Conservation (phyloP, 2,113 vertebrate species). For the Oreotrochilus melanogaster region DNA sequence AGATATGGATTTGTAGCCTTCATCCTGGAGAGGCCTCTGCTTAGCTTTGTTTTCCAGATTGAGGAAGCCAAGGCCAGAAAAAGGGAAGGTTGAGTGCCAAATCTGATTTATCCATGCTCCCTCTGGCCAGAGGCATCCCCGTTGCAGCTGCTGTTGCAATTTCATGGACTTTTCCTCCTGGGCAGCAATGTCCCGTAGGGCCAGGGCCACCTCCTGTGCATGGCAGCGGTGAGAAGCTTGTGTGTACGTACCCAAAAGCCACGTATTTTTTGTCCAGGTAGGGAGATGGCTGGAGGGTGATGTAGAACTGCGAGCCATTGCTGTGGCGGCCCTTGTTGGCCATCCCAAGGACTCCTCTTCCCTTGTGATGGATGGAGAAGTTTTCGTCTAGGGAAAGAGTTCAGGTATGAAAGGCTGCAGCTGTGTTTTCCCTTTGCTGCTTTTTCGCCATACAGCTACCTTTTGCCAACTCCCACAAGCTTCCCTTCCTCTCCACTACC, state of each 20-base stretch:
- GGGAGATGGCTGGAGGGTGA: slow-evolving; percentile 85
- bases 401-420: neutral
- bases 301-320: slow-evolving; percentile 90
- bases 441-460: neutral
- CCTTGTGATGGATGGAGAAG: slow-evolving; percentile 84
- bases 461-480: neutral
- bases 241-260: slow-evolving; percentile 88
- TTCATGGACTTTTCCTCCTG: accelerated
- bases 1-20: neutral
- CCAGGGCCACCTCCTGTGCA: accelerated
- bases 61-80: neutral
- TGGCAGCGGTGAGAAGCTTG: no score
- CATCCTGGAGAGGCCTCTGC: neutral
- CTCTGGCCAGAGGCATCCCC: neutral
- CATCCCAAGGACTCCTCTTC: slow-evolving; percentile 87
- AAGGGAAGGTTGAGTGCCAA: neutral
- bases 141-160: accelerated
- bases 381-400: slow-evolving; percentile 83
- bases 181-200: neutral
- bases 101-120: neutral
- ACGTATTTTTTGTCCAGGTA: slow-evolving; percentile 89
- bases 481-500: neutral
- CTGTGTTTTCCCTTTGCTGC: neutral
- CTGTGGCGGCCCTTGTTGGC: slow-evolving; percentile 88
- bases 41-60: neutral